Base-by-base conservation (phyloP, 1,140 invertebrate species). In the Frieseomelitta varia region DNA sequence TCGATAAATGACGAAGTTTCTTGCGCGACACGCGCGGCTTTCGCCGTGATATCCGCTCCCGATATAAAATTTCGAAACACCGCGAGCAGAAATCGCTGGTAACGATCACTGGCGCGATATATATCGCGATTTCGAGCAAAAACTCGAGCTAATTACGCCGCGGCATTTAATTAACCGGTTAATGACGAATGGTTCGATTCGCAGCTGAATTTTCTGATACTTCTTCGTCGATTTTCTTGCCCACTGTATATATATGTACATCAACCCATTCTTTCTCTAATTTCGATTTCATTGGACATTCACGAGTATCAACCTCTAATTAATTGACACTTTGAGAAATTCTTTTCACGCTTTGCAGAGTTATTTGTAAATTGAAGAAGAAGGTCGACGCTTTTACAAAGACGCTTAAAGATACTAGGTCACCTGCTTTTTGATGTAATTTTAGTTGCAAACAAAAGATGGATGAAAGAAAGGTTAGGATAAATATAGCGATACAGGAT, bases 1-100 rank as follows among this genome's bases (percentile, higher is more conserved):
- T 53, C 55, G 81, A 83, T 83, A 71, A 79, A 79, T 71, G 75
- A 78, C 67, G 56, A 78, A 27, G n/a, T 71, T 84, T 84, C 67
- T 84, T 79, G 55, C 27, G 27, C 21, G 55, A 24, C 15, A 17
- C 34, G 6, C 3, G 3, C 1, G 8, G n/a, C 58, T 53, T 61
- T 53, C 12, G 30, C 65, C 34, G 39, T 4, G n/a, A 19, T 19
- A 27, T n/a, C n/a, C n/a, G n/a, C n/a, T n/a, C n/a, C n/a, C 17
- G 27, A 19, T 47, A 19, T 47, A 51, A 84, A 83, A 83, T 78
- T 78, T 34, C 55, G 39, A 11, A 17, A 3, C 12, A 3, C 6
- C 19, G 27, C 14, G 14, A 47, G 56, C 17, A 68, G 39, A 77
- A 63, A 69, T 27, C 34, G 11, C 55, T 39, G 56, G 39, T 58